phyloP scores from a whole-genome alignment of 2,888 invertebrate genomes.

The Deroplatys truncata region DNA sequence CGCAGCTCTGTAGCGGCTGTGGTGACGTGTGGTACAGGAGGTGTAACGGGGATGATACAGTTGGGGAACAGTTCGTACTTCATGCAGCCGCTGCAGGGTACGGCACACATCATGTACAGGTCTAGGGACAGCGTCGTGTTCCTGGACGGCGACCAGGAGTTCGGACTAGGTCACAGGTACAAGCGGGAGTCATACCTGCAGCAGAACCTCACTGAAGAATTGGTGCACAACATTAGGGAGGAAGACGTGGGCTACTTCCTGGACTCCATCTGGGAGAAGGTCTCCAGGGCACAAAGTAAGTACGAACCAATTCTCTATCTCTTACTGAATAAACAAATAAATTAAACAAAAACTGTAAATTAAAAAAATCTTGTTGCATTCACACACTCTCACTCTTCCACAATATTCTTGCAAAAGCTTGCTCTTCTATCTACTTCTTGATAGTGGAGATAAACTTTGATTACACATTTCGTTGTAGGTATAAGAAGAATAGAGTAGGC shows the following conservation, averaged over 20 bases:
- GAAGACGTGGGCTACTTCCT: conserved; percentile 27
- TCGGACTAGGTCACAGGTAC: background rate
- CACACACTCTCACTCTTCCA: no score
- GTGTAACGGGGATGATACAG: conserved; percentile 52
- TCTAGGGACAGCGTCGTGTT: background rate
- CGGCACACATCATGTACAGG: conserved; percentile 18
- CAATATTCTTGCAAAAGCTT: no score
- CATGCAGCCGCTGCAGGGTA: conserved; percentile 45
- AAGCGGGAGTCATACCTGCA: background rate
- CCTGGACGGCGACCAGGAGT: background rate
- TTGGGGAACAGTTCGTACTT: conserved; percentile 49
- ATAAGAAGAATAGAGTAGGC: no score
- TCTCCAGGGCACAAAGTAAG: conserved; percentile 16
- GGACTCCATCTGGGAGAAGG: conserved; percentile 27
- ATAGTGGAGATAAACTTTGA: no score
- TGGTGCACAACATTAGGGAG: background rate
- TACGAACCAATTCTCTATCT: no score
- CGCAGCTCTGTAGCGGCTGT: conserved; percentile 48
- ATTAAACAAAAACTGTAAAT: no score
- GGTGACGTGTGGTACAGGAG: conserved; percentile 50
- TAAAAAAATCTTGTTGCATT: no score
- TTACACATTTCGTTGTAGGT: no score
- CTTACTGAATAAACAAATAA: no score
- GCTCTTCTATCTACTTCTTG: no score
- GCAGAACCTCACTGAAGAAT: background rate